phyloP scores from a whole-genome alignment of 2,113 vertebrate genomes.

The Scopus umbretta region DNA sequence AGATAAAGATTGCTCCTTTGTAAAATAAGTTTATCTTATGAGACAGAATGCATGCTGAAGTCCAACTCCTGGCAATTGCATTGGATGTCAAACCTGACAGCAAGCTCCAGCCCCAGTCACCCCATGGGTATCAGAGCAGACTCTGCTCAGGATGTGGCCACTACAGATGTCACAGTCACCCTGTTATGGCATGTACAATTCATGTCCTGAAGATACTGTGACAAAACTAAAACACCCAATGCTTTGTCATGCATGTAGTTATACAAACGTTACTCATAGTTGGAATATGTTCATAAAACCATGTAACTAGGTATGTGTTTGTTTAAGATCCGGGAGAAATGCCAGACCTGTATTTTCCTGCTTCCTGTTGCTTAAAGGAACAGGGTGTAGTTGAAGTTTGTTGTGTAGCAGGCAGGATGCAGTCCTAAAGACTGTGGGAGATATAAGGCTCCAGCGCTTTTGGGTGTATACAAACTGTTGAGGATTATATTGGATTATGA shows the following conservation, averaged over 20 bases:
- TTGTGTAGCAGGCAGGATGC: not conserved
- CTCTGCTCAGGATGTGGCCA: not conserved
- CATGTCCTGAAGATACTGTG: not conserved
- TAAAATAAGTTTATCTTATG: not conserved
- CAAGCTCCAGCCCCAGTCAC: not conserved
- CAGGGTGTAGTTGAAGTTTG: not conserved
- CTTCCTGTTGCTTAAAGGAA: not conserved
- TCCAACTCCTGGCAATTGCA: not conserved
- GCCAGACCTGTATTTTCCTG: not conserved
- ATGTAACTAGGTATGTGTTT: not conserved
- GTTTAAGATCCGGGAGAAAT: not conserved
- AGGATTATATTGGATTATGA: not conserved
- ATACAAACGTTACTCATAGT: not conserved
- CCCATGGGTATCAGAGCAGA: not conserved
- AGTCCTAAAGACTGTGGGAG: not conserved
- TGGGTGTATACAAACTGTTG: not conserved
- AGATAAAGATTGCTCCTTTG: not conserved
- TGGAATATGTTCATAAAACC: not conserved
- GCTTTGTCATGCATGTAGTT: not conserved
- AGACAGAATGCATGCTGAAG: not conserved
- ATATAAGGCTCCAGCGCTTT: not conserved
- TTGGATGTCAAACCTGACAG: not conserved
- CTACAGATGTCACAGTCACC: not conserved
- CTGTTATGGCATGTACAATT: not conserved
- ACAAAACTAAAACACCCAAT: not conserved